Conservation (phyloP, 2,797 vertebrate species). For the Sebastes baramenuke region DNA sequence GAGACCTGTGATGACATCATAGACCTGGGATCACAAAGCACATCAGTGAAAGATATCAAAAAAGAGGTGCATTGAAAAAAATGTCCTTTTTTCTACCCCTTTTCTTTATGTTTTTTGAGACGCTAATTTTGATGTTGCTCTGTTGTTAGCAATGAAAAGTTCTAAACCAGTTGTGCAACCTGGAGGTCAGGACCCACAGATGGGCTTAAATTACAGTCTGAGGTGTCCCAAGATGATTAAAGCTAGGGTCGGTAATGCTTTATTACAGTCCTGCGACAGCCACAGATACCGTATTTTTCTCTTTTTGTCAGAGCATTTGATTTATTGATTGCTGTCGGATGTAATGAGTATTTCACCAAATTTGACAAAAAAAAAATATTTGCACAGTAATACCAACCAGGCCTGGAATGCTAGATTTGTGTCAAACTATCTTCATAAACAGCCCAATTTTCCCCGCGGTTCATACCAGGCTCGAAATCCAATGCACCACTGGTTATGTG, state of each 20-base stretch:
- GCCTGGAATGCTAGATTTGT: no score
- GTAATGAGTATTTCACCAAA: no score
- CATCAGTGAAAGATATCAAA: not conserved
- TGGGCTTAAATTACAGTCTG: not conserved
- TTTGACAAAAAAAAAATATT: no score
- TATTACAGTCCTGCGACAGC: no score
- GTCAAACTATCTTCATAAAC: no score
- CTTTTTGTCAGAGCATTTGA: no score
- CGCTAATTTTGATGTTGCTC: not conserved
- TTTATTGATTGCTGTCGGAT: no score
- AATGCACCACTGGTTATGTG: accelerated
- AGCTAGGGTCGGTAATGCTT: no score
- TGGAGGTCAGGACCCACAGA: not conserved
- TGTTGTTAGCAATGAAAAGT: not conserved
- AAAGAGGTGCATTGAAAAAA: not conserved
- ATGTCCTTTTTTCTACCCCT: not conserved
- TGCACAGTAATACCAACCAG: no score
- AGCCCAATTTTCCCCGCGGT: no score
- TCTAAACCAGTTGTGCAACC: not conserved
- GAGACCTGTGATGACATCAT: slow-evolving; percentile 16
- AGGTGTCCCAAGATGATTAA: not conserved
- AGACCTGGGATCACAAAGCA: not conserved
- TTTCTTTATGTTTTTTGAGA: not conserved
- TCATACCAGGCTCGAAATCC: no score
- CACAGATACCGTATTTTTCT: no score